These are phyloP conservation scores for Sander vitreus DNA, from an alignment of 2,113 vertebrate species.

Conservation along the genomic window DNA sequence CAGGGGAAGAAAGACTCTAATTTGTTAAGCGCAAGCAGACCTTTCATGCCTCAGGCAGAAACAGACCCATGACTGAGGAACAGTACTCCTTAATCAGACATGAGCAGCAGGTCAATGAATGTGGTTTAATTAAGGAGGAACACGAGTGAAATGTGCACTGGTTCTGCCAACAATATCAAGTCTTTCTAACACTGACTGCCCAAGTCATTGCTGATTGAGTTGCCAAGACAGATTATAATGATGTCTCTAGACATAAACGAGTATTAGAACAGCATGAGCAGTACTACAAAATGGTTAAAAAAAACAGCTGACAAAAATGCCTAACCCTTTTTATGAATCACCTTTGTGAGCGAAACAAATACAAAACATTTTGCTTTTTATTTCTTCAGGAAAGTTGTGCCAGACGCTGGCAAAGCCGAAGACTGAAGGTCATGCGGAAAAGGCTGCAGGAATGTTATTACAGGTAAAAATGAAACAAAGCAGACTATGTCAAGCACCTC, in stretches of 20 bases:
- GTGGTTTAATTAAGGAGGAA: slow-evolving; percentile 32
- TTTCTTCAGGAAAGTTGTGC: not conserved
- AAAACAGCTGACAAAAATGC: not conserved
- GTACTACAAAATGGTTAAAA: not conserved
- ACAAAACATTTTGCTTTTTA: not conserved
- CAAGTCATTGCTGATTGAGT: not conserved
- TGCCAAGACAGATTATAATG: slow-evolving; percentile 2
- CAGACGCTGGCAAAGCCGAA: not conserved
- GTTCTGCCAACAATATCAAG: slow-evolving; percentile 8
- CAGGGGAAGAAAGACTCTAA: not conserved
- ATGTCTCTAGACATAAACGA: not conserved
- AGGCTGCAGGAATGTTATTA: not conserved
- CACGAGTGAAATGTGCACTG: not conserved
- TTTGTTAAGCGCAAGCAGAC: slow-evolving; percentile 4
- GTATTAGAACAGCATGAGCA: not conserved
- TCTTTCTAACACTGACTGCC: not conserved
- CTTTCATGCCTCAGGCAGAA: slow-evolving; percentile 18
- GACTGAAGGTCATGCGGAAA: slow-evolving; percentile 1
- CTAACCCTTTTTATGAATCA: not conserved
- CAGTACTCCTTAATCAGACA: slow-evolving; percentile 13
- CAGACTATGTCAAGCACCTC: not conserved
- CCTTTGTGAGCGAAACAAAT: not conserved
- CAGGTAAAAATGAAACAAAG: not conserved
- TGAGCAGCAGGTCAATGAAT: slow-evolving; percentile 33
- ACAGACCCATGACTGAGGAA: slow-evolving; percentile 1